Conservation (phyloP, 2,113 vertebrate genomes). For the Psilopogon haemacephalus region DNA sequence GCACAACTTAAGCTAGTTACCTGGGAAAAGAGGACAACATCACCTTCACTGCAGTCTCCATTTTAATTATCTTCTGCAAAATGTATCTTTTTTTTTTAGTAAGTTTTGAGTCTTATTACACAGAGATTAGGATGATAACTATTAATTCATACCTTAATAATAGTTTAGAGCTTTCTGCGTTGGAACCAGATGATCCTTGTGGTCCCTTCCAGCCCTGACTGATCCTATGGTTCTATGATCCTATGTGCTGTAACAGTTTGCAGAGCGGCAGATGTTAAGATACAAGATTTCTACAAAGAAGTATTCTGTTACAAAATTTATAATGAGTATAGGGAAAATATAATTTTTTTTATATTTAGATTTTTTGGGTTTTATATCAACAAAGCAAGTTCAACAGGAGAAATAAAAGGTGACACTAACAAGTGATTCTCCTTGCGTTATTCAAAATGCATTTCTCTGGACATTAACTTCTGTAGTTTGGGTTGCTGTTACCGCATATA, state of each 20-base stretch:
- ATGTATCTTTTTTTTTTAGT: neutral
- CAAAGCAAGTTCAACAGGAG: neutral
- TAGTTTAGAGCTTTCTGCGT: neutral
- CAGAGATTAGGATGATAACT: neutral
- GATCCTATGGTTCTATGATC: too few species aligned
- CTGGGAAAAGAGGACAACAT: too few species aligned
- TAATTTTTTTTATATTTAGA: neutral
- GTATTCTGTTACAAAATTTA: neutral
- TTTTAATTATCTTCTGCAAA: neutral
- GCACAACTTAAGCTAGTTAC: too few species aligned
- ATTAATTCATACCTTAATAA: neutral
- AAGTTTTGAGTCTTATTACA: neutral
- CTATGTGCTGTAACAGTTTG: neutral
- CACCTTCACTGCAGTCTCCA: too few species aligned
- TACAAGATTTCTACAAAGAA: neutral
- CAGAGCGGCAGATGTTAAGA: neutral
- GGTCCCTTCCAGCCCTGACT: too few species aligned
- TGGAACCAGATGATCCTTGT: too few species aligned
- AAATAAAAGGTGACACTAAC: neutral
- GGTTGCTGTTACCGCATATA: neutral
- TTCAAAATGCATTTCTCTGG: slow-evolving; percentile 5
- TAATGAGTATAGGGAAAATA: neutral
- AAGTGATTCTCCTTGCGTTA: neutral
- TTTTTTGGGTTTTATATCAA: neutral
- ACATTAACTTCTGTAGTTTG: neutral